phyloP scores from a whole-genome alignment of 2,888 invertebrate species.

The Tenthredo notha region DNA sequence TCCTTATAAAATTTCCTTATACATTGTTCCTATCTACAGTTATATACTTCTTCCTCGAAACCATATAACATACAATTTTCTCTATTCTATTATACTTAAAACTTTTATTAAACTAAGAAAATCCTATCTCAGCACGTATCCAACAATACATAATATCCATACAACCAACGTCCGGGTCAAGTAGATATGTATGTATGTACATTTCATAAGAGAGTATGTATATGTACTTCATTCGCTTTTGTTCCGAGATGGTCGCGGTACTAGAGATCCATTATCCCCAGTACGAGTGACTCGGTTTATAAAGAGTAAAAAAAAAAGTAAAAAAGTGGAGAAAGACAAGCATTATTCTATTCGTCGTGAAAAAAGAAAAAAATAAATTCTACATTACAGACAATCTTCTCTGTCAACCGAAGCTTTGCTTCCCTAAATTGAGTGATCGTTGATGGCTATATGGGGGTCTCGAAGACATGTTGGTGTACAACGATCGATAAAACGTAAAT shows the following conservation, averaged over 20 bases:
- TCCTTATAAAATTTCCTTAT: background rate
- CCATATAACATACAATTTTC: no score
- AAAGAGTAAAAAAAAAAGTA: background rate
- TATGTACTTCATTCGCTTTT: background rate
- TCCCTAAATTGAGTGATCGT: conserved; percentile 24
- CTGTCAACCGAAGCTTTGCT: background rate
- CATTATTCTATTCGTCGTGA: background rate
- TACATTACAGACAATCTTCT: background rate
- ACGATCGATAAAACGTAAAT: conserved; percentile 12
- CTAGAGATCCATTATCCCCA: background rate
- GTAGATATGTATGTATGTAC: background rate
- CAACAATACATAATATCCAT: background rate
- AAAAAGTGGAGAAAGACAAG: background rate
- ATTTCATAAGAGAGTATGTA: background rate
- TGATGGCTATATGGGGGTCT: background rate
- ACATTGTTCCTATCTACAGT: background rate
- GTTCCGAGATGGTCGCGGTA: background rate
- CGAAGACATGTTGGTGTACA: background rate
- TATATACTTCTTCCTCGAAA: no score
- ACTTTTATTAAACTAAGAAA: background rate
- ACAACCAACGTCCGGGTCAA: conserved; percentile 17
- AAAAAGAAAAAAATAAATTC: background rate
- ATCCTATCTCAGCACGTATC: background rate
- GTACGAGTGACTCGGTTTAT: background rate
- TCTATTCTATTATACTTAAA: background rate